Evolutionary conservation across 2,113 vertebrate genomes (phyloP).

Genomic region (Ceyx melanurus): DNA sequence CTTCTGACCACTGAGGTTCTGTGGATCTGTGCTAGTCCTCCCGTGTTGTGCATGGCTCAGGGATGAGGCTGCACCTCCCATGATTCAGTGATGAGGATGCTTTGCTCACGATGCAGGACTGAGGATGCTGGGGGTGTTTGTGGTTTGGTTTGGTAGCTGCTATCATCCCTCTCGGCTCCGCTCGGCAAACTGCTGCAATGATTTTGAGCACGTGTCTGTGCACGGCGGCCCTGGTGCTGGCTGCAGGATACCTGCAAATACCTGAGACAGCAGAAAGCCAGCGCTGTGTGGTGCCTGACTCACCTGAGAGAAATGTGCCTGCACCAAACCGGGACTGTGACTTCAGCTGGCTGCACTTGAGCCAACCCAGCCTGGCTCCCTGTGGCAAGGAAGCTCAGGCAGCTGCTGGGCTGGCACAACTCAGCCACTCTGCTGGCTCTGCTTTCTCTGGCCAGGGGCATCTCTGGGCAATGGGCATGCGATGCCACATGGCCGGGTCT

Average conservation of each 20-base stretch:
- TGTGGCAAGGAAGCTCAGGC: neutral
- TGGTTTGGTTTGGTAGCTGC: rapidly evolving
- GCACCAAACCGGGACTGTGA: neutral
- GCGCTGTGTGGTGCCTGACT: neutral
- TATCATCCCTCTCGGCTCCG: neutral
- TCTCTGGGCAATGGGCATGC: neutral
- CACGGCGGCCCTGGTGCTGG: neutral
- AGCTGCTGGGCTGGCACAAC: neutral
- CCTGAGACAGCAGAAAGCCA: neutral
- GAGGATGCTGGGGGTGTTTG: neutral
- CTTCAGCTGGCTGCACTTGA: rapidly evolving
- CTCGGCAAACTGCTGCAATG: rapidly evolving
- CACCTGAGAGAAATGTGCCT: neutral
- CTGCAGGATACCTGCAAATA: neutral
- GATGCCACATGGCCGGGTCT: neutral
- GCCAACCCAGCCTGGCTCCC: neutral
- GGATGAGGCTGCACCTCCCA: neutral
- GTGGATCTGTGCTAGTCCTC: neutral
- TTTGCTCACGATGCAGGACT: neutral
- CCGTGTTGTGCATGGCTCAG: neutral
- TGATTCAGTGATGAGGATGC: neutral
- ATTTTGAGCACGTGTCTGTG: neutral
- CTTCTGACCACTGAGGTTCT: neutral
- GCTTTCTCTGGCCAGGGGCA: neutral
- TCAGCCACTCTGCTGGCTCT: neutral